Base-by-base conservation (phyloP, 2,113 vertebrate genomes). In the Ursus arctos region DNA sequence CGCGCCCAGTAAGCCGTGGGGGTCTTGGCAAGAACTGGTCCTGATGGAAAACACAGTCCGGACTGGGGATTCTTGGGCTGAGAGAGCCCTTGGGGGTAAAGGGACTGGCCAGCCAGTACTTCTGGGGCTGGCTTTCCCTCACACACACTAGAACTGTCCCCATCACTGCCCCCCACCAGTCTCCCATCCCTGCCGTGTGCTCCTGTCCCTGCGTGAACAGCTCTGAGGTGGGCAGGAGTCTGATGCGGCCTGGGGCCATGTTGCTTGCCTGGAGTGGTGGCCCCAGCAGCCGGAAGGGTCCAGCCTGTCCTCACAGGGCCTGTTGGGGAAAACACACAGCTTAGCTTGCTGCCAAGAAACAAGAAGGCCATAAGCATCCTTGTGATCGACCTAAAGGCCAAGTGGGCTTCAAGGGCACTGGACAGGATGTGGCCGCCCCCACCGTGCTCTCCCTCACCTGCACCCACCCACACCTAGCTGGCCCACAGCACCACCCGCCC, bases 1-100 rank as follows among this genome's bases (percentile, higher is more conserved):
- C 9, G 49, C 94, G 71, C 89, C 99, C 92, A 99, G 98, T 99
- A 98, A 99, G 98, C 51, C 40, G 16, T 53, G 47, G 26, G 33
- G 59, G 43, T 31, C 84, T 26, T 9, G 57, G 15, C 11, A 6
- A 51, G n/a, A 36, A 53, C 47, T 22, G 71, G 4, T n/a, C 13
- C 72, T 33, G 2, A 21, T 22, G 36, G 59, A 16, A 89, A 74
- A 28, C 24, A 51, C 7, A 0, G 1, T 47, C 21, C 26, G 40
- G 40, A 57, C 31, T 7, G 3, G n/a, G 24, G 47, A 21, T 33
- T 40, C 57, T 36, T 57, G 40, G 69, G 49, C 67, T 5, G 10
- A 19, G 77, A 43, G 55, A 49, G 51, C 85, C 36, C 31, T 36
- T 22, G 5, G 31, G n/a, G 47, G 21, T 9, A n/a, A 21, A 92